phyloP scores from a whole-genome alignment of 2,113 vertebrate genomes.

The Procavia capensis region DNA sequence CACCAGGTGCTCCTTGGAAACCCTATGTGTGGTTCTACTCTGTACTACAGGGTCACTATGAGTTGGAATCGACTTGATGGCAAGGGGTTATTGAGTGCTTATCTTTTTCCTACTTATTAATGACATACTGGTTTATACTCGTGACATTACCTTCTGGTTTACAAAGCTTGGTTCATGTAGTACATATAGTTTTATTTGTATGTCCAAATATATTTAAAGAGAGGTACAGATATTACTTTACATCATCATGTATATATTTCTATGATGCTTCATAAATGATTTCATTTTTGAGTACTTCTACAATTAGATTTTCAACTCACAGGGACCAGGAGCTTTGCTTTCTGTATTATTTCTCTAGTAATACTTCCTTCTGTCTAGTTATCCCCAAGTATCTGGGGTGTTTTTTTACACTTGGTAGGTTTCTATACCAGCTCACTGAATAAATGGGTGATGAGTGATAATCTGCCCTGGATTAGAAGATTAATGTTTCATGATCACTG shows the following conservation, averaged over 20 bases:
- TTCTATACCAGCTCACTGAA: not conserved
- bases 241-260: not conserved
- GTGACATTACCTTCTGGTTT: not conserved
- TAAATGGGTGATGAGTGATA: constrained; percentile 44
- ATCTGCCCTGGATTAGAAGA: constrained; percentile 46
- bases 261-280: not conserved
- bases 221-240: not conserved
- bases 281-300: not conserved
- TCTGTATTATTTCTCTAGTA: not conserved
- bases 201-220: not conserved
- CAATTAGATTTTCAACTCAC: not conserved
- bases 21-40: too few species aligned
- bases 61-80: too few species aligned
- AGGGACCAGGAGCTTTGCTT: not conserved
- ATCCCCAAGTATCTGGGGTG: not conserved
- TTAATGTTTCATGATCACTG: constrained; percentile 53
- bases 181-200: not conserved
- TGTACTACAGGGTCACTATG: too few species aligned
- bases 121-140: not conserved
- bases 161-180: not conserved
- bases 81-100: too few species aligned
- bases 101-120: constrained; percentile 12
- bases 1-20: too few species aligned
- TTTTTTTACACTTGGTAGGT: not conserved
- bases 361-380: not conserved